Evolutionary conservation across 2,888 invertebrate genomes (phyloP).

Genomic region (Lampropteryx suffumata): DNA sequence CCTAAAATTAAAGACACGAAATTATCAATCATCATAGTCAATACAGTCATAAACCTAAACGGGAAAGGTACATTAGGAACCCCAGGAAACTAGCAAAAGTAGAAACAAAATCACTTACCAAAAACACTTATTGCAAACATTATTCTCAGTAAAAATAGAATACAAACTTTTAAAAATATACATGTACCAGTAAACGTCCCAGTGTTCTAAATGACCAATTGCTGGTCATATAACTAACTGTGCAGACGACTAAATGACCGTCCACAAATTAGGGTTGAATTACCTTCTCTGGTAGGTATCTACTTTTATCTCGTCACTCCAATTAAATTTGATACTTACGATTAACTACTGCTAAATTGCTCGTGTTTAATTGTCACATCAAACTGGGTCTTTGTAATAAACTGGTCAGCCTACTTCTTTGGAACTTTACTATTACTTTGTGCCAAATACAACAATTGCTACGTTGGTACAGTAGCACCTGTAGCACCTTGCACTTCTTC

Average conservation of each 20-base stretch:
- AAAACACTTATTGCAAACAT: constrained; percentile 4
- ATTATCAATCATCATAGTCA: too few species aligned
- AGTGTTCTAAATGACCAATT: constrained; percentile 29
- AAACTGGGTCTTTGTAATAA: constrained; percentile 24
- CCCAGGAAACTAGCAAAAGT: not conserved
- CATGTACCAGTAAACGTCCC: constrained; percentile 3
- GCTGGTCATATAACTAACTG: constrained; percentile 9
- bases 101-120: constrained; percentile 9
- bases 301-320: constrained; percentile 27
- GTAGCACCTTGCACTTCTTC: too few species aligned
- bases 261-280: constrained; percentile 33
- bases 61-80: too few species aligned
- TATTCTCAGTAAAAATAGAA: not conserved
- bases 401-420: too few species aligned
- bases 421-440: too few species aligned
- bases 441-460: too few species aligned
- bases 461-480: too few species aligned
- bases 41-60: too few species aligned
- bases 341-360: constrained; percentile 39
- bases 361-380: constrained; percentile 27
- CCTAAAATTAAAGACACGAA: constrained; percentile 13
- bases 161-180: constrained; percentile 6
- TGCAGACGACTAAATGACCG: constrained; percentile 26
- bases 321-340: constrained; percentile 24
- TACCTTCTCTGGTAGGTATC: constrained; percentile 21